Evolutionary conservation across 2,797 vertebrate species (phyloP), one percentile per base, ranked within the genome.

Genomic region (Pseudochromis fuscus): DNA sequence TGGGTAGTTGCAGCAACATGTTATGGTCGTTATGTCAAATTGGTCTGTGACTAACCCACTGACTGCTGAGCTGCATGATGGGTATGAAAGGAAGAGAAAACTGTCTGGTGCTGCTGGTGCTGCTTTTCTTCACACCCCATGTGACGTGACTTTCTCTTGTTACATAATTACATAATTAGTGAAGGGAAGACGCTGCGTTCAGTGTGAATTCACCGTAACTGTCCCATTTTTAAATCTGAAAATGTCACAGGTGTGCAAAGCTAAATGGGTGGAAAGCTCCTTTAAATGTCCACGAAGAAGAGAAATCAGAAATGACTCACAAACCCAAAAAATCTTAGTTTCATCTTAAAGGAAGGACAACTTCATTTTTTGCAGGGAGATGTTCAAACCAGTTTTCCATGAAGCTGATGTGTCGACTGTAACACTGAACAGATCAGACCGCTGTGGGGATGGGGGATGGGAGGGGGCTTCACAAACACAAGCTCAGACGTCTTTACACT

Each of bases 391-490:
- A 30, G 5, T 21, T 30, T 23, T 50, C 44, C 21, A 77, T 61
- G 51, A 52, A 67, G 58, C 45, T 68, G 45, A 44, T 55, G 56
- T 40, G 21, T 44, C 11, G 68, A 56, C 53, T 28, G 80, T 67
- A 72, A 58, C 35, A 40, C 4, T 24, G 45, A 82, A 80, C 16
- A 81, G 60, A 38, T 45, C 27, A 31, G 33, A 70, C 53, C 55
- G 71, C 49, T 49, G 59, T 44, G 60, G 31, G 38, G 49, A 78
- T 19, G 21, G 44, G 1, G 40, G 53, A 73, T 27, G 25, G 35
- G 60, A 58, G 44, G 48, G 64, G 33, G 28, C 35, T n/a, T 72
- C 51, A 78, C 61, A 52, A 50, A 80, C 67, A 76, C 61, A 48
- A 42, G 56, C 53, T 37, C 28, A 30, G 46, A 18, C n/a, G 27